Conservation (phyloP, 2,797 vertebrate genomes). For the Eulemur coronatus region DNA sequence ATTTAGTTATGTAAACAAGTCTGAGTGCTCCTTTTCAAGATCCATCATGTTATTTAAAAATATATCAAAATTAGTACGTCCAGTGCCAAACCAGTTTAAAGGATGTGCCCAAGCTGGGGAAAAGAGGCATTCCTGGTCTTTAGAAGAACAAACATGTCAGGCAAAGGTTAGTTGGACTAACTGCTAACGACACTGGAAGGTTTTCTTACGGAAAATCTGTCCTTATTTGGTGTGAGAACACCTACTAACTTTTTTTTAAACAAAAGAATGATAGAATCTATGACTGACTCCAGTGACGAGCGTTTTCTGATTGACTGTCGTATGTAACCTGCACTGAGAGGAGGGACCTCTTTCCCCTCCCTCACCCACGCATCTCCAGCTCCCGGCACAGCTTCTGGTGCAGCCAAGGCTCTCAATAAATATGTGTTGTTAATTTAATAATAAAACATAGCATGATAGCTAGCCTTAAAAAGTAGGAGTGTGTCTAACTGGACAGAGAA, state of each 20-base stretch:
- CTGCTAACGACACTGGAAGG: not conserved
- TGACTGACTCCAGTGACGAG: not conserved
- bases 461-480: not conserved
- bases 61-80: slow-evolving; percentile 64
- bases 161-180: not conserved
- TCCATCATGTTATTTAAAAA: slow-evolving; percentile 49
- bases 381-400: not conserved
- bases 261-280: not conserved
- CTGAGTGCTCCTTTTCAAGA: slow-evolving; percentile 34
- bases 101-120: not conserved
- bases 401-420: not conserved
- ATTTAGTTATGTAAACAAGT: slow-evolving; percentile 61
- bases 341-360: fast-evolving
- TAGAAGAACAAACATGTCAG: not conserved
- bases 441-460: not conserved
- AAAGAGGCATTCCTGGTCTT: not conserved
- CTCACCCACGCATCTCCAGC: fast-evolving
- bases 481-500: not conserved
- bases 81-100: slow-evolving; percentile 43
- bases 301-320: fast-evolving
- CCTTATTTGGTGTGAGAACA: not conserved
- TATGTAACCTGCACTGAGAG: not conserved
- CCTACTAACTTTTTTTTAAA: not conserved
- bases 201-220: not conserved
- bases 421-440: not conserved